phyloP scores from a whole-genome alignment of 2,797 vertebrate species.

The Parotocinclus haroldoi region DNA sequence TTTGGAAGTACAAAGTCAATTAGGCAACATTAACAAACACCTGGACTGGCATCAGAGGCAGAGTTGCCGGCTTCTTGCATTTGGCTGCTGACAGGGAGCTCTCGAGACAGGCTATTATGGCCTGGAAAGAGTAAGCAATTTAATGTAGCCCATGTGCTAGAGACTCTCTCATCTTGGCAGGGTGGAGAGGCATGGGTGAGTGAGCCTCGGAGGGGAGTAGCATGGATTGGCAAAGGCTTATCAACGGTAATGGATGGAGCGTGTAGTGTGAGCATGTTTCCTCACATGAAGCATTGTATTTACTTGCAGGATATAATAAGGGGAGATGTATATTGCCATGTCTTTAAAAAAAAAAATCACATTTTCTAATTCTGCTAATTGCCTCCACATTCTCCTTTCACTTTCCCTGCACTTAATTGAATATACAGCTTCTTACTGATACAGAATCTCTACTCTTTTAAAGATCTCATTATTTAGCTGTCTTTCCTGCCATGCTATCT shows the following conservation, averaged over 20 bases:
- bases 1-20: conserved; percentile 39
- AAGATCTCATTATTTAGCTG: conserved; percentile 17
- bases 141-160: conserved; percentile 57
- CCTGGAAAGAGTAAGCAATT: conserved; percentile 48
- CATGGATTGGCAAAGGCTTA: conserved; percentile 62
- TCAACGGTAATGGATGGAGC: conserved; percentile 47
- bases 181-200: conserved; percentile 60
- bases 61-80: conserved; percentile 36
- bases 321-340: conserved; percentile 75
- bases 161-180: conserved; percentile 65
- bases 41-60: conserved; percentile 46
- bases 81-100: conserved; percentile 43
- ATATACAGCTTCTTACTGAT: conserved; percentile 51
- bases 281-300: conserved; percentile 55
- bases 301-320: conserved; percentile 72
- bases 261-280: conserved; percentile 34
- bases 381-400: conserved; percentile 43
- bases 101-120: conserved; percentile 52
- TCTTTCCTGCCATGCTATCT: conserved; percentile 29
- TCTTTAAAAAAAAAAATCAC: conserved; percentile 70
- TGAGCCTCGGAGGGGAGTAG: conserved; percentile 57
- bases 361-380: conserved; percentile 76
- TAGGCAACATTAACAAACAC: conserved; percentile 47
- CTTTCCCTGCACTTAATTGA: conserved; percentile 28
- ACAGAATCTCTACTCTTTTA: conserved; percentile 34